Evolutionary conservation across 2,797 vertebrate species (phyloP).

Genomic region (Rhinogobio ventralis): DNA sequence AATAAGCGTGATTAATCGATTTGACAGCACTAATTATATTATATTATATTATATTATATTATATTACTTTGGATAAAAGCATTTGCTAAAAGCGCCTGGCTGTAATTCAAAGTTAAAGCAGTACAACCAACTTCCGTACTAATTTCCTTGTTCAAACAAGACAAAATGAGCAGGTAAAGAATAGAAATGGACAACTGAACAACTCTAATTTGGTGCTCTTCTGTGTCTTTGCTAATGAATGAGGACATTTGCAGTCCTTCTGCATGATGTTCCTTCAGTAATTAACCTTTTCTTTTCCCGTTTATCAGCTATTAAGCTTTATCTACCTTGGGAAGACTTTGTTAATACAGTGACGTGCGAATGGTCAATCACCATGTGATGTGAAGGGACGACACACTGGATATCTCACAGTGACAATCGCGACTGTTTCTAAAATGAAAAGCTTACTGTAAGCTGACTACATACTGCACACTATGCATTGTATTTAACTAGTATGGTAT

Average conservation of each 20-base stretch:
- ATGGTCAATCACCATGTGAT: neutral
- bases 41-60: neutral
- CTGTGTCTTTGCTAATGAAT: slow-evolving; percentile 31
- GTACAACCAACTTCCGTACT: neutral
- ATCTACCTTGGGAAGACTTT: neutral
- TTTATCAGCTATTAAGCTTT: slow-evolving; percentile 27
- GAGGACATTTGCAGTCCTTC: slow-evolving; percentile 31
- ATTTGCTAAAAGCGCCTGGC: neutral
- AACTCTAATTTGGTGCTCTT: neutral
- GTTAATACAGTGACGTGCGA: neutral
- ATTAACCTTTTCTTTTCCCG: slow-evolving; percentile 44
- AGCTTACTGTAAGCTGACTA: neutral
- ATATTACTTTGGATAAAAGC: neutral
- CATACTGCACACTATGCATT: neutral
- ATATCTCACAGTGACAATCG: neutral
- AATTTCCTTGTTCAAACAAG: neutral
- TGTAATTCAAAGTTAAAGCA: neutral
- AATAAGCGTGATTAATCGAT: too few species aligned
- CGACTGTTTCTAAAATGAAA: neutral
- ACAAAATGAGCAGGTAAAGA: slow-evolving; percentile 3
- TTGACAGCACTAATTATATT: neutral
- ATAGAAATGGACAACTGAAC: neutral
- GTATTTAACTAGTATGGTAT: neutral
- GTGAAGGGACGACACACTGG: neutral
- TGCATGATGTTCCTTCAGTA: slow-evolving; percentile 14